Conservation (phyloP, 2,113 vertebrate species). For the Gila orcuttii region DNA sequence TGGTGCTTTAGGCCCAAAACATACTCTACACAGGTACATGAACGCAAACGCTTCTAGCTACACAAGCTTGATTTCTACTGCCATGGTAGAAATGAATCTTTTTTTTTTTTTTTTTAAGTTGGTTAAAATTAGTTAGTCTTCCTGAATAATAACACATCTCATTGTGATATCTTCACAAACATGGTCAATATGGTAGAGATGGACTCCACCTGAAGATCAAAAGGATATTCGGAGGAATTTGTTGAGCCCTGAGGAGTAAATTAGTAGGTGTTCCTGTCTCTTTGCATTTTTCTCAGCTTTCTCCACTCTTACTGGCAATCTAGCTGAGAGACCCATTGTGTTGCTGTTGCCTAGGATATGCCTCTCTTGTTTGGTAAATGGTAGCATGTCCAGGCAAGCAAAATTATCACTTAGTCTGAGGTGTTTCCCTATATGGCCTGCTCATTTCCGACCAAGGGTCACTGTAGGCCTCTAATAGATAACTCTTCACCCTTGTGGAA, state of each 20-base stretch:
- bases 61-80: not conserved
- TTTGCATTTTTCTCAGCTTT: slow-evolving; percentile 54
- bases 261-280: slow-evolving; percentile 70
- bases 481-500: not conserved
- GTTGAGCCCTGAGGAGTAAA: slow-evolving; percentile 63
- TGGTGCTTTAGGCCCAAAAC: not conserved
- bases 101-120: not conserved
- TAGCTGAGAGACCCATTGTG: slow-evolving; percentile 67
- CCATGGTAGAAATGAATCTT: not conserved
- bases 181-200: not conserved
- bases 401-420: slow-evolving; percentile 61
- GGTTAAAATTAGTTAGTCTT: not conserved
- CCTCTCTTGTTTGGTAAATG: slow-evolving; percentile 68
- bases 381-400: slow-evolving; percentile 69
- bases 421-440: slow-evolving; percentile 49
- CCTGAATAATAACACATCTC: not conserved
- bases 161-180: not conserved
- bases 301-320: slow-evolving; percentile 57
- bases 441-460: slow-evolving; percentile 30
- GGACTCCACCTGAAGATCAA: slow-evolving; percentile 44
- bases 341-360: slow-evolving; percentile 67
- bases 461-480: slow-evolving; percentile 15
- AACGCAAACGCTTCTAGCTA: not conserved
- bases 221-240: slow-evolving; percentile 62
- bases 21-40: not conserved